Base-by-base conservation (phyloP, 2,888 invertebrate species). In the Acanthosepion lycidas region DNA sequence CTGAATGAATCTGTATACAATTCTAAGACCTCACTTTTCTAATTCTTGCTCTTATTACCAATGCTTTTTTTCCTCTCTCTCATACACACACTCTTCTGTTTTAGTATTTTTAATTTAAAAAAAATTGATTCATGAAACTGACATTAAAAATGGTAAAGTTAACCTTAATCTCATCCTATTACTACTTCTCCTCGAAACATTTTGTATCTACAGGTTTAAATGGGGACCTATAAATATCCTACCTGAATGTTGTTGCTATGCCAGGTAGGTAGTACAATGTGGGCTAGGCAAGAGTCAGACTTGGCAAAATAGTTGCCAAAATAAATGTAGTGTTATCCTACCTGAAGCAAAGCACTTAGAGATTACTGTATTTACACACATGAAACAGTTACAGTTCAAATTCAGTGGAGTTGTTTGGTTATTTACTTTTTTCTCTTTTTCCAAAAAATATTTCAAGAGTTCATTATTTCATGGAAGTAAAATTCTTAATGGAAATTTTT, bases 301-400 rank as follows among this genome's bases (percentile, higher is more conserved):
- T 78, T 78, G n/a, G 78, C n/a, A 78, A 33, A 78, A 78, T 78
- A 78, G 78, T n/a, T 78, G 78, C 78, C 78, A 78, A 78, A 78
- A 78, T 78, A 78, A 78, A 78, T 59, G 23, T 18, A 78, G 33
- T 78, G n/a, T 78, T n/a, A 78, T 78, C 78, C 78, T 78, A 78
- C 12, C 15, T 78, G 78, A n/a, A n/a, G 78, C 78, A 78, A 3
- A 33, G 12, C 33, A 33, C n/a, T 23, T 78, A n/a, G 33, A 78
- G 78, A 78, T n/a, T 78, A 59, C 3, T 59, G 59, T 59, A 59
- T 59, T 59, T 59, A 59, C 23, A 59, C 59, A 59, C 20, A 55
- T 20, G 18, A 20, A 55, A 18, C 55, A 18, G 55, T 55, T 55
- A 18, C 15, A 55, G 20, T 59, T 23, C 5, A 51, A 51, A 51